Base-by-base conservation (phyloP, 2,888 invertebrate species). In the Eupelmus urozonus region DNA sequence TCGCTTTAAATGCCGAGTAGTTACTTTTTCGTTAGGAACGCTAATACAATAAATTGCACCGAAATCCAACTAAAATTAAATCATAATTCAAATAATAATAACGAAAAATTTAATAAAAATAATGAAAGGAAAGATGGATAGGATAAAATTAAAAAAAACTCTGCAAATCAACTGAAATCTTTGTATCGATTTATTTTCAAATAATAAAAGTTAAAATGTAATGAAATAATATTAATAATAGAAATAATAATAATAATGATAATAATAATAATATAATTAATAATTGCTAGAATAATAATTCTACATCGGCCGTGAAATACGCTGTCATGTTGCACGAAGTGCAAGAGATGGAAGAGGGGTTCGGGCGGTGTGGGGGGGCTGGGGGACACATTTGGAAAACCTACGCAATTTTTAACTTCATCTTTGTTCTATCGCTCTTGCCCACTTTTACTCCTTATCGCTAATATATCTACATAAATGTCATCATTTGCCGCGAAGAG, bases 171-270 rank as follows among this genome's bases (percentile, higher is more conserved):
- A 88, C 84, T 85, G 80, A 87, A 88, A 85, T 87, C 84, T 86
- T 84, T 85, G 84, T 86, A 86, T 83, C 81, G 62, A 70, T 89
- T 89, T 89, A 89, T 89, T 89, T 82, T 88, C 84, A 87, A 88
- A 87, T 88, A 87, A 88, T 87, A 85, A 87, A 88, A 87, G 84
- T 87, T 85, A 86, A 88, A 88, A 88, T 87, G 87, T 86, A 87
- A 86, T 86, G 84, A 88, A 88, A 87, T 87, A 86, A 88, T 86
- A 85, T 82, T 83, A 83, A 84, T 84, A 83, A 84, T 83, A 82
- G 83, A 82, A 82, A 81, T 82, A 81, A 81, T 81, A 80, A 78
- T 83, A 82, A 74, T 79, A 76, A 65, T 78, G 69, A 73, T 75
- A 72, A 81, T 79, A 81, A 82, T 83, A 83, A 80, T 83, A 76